phyloP scores from a whole-genome alignment of 2,888 invertebrate genomes.

The Ceriagrion tenellum region DNA sequence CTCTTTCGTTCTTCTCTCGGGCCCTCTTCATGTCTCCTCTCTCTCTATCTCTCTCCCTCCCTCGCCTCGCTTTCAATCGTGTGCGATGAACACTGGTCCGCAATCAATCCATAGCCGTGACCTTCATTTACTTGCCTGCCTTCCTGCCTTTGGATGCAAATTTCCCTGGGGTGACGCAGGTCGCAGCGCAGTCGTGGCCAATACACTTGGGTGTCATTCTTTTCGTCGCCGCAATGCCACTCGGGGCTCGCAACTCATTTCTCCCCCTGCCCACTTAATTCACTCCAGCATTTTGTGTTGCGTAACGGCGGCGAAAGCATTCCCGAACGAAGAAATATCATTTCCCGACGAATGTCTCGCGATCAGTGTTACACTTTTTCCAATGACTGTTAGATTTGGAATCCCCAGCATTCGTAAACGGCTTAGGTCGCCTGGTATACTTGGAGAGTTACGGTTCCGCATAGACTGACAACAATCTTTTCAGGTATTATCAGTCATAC shows the following conservation, averaged over 20 bases:
- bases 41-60: neutral
- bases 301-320: neutral
- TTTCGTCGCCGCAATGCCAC: neutral
- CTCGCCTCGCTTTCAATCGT: neutral
- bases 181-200: neutral
- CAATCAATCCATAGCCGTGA: neutral
- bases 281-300: neutral
- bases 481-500: too few species aligned
- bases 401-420: neutral
- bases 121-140: neutral
- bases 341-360: neutral
- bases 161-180: neutral
- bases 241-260: neutral
- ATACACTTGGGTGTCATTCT: neutral
- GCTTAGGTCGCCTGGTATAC: neutral
- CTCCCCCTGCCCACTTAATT: neutral
- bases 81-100: too few species aligned
- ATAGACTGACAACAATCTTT: too few species aligned
- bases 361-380: neutral
- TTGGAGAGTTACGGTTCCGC: too few species aligned
- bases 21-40: neutral
- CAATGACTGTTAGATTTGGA: neutral
- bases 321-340: neutral
- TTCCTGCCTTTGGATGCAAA: slow-evolving; percentile 7
- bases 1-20: neutral